phyloP scores from a whole-genome alignment of 2,797 vertebrate genomes.

The Tamandua tetradactyla region DNA sequence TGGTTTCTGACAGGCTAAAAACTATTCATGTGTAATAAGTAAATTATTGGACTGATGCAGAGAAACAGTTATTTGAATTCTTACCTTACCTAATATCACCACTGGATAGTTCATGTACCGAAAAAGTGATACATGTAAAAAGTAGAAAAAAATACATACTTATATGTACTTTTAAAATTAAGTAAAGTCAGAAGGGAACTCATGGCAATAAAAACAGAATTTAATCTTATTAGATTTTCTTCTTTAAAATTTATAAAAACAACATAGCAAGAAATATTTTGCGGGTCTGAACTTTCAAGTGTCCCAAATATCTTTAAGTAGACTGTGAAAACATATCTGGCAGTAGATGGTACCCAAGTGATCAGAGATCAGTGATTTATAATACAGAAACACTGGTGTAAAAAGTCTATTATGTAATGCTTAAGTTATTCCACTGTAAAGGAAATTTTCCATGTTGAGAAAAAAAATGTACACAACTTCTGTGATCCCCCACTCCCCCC shows the following conservation, averaged over 20 bases:
- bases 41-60: not conserved
- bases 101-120: not conserved
- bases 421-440: constrained; percentile 24
- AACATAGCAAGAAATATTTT: not conserved
- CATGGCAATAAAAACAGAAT: not conserved
- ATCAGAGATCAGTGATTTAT: not conserved
- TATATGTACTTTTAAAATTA: not conserved
- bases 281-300: not conserved
- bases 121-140: not conserved
- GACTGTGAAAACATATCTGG: not conserved
- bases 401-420: not conserved
- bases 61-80: constrained; percentile 1
- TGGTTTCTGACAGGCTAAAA: constrained; percentile 1
- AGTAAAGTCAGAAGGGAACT: not conserved
- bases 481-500: not conserved
- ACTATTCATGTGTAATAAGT: constrained; percentile 2
- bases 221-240: not conserved
- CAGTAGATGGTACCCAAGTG: not conserved
- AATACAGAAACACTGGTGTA: not conserved
- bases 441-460: not conserved
- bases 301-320: not conserved
- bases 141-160: not conserved
- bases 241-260: constrained; percentile 3
- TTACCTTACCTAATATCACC: not conserved
- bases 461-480: not conserved